These are phyloP conservation scores for Pristiophorus japonicus DNA, from an alignment of 2,113 vertebrate species.

Conservation along the genomic window DNA sequence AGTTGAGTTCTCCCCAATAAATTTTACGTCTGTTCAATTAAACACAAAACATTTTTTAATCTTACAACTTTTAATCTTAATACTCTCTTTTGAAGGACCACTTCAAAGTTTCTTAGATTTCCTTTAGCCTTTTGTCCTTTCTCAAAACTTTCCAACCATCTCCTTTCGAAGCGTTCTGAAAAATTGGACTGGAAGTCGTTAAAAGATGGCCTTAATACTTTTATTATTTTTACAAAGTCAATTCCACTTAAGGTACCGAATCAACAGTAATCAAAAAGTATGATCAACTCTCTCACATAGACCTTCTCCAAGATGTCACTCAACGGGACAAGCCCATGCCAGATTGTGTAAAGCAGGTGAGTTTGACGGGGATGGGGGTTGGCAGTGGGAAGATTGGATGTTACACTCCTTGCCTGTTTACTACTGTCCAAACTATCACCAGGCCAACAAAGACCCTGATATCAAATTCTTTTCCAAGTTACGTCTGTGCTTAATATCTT, in stretches of 20 bases:
- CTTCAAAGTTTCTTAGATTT: background rate
- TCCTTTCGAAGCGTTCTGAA: background rate
- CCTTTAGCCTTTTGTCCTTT: background rate
- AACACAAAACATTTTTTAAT: background rate
- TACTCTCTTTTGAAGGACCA: background rate
- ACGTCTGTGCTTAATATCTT: background rate
- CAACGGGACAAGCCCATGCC: background rate
- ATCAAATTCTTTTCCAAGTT: no score
- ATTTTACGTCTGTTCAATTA: background rate
- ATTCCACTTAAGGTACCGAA: background rate
- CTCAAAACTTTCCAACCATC: background rate
- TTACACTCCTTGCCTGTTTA: background rate
- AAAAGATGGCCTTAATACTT: background rate
- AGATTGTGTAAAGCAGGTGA: background rate
- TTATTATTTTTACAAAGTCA: background rate
- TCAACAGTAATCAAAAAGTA: background rate
- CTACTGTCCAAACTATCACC: background rate
- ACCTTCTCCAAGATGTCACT: background rate
- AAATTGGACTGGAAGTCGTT: background rate
- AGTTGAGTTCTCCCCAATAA: background rate
- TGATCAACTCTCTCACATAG: background rate
- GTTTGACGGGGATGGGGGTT: background rate
- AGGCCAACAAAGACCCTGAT: background rate
- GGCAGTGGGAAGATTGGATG: background rate
- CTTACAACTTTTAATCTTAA: background rate